Base-by-base conservation (phyloP, 2,888 invertebrate species). In the Cyaniris semiargus region DNA sequence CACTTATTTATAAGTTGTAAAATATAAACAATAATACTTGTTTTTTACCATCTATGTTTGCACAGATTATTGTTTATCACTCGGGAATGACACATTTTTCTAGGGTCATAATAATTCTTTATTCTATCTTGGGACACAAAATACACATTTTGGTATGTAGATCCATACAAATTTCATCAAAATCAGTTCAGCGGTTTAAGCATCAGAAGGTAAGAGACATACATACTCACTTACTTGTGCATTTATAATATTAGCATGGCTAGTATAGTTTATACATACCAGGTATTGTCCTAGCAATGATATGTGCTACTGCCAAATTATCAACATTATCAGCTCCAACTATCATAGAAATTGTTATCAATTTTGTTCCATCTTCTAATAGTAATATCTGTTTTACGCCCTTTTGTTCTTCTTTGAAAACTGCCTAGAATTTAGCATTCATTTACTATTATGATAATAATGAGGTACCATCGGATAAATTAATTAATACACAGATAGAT, bases 371-470 rank as follows among this genome's bases (percentile, higher is more conserved):
- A 70, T 96, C 96, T 83, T 97, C 96, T 79, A 97, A 93, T 38
- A 98, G 93, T 0, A 96, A 94, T 2, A 98, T 88, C 85, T 97
- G 97, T 81, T 96, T 96, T 1, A 98, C 96, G 6, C 96, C 96
- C 34, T 95, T 96, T 86, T 98, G 98, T 84, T 97, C 97, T 83
- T 97, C 97, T 88, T 97, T 97, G 85, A 96, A 97, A 75, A 97
- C 89, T 0, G 96, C 98, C 90, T 96, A 15, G 0, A 23, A 60
- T 53, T 53, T 53, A 53, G 1, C 53, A 53, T 53, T 53, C 5
- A 53, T 53, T 48, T 48, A 48, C 15, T 48, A 48, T 38, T 38
- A 8, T 38, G 1, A 38, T 38, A 38, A 38, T 2, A 10, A 10
- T 38, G 38, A 10, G 38, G 10, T 10, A 38, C 10, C 38, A 38